Evolutionary conservation across 2,888 invertebrate species (phyloP), one percentile per base, ranked within the genome.

Genomic region (Saturnia pavonia): DNA sequence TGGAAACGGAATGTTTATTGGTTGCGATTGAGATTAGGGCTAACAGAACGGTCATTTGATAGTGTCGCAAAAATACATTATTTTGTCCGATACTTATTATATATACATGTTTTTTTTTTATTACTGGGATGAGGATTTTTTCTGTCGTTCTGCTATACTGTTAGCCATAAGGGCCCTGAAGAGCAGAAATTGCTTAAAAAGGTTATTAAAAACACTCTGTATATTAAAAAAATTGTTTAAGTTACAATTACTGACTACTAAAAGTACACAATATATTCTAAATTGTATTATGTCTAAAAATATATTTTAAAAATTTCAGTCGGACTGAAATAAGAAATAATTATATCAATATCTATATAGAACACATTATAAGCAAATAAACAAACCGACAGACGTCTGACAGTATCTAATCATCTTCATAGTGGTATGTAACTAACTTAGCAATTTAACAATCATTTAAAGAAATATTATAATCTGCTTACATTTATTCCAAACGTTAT

Each of bases 1-100:
- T 84, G 84, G 84, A 81, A 57, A 40, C 68, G 63, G 40, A 65
- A 68, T 71, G 68, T 71, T 71, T 71, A 71, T 34, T 68, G 43
- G 71, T 67, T 66, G 71, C 72, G 70, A 54, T 54, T n/a, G 40
- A n/a, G 40, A 34, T 51, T 45, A 51, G 68, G 48, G 22, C 19
- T 43, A 11, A 14, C 16, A 48, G 27, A 68, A 68, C 19, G 22
- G 68, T 45, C 22, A 68, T 45, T 48, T 45, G 19, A 65, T 65
- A 40, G 65, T n/a, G 40, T 65, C 65, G 40, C 57, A 60, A 27
- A 57, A 60, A 14, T 25, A 4, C 27, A 27, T 27, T 14, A 57
- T 2, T 14, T 60, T 60, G 4, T 27, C 12, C 14, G 57, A 14
- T 60, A 60, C 25, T 27, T 60, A 34, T 34, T 34, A 6, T 2